A percentile compares a stretch with the other conserved stretches of the same genome.
Conservation (phyloP, 2,888 invertebrate species). For the Serripes groenlandicus region DNA sequence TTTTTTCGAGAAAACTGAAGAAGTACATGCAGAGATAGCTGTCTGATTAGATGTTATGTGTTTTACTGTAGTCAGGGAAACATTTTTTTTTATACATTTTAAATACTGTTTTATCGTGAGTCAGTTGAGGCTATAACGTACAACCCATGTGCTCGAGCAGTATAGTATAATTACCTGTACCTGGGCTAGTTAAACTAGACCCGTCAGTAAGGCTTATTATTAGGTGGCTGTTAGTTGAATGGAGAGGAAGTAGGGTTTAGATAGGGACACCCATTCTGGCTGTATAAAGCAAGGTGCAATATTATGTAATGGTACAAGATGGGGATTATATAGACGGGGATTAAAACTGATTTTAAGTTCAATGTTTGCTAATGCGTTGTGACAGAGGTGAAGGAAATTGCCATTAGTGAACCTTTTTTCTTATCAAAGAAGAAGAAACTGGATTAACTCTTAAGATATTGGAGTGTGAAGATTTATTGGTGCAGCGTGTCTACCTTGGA, state of each 20-base stretch:
- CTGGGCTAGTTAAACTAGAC: background rate
- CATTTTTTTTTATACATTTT: background rate
- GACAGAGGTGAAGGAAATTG: constrained; percentile 8
- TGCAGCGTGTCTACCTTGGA: background rate
- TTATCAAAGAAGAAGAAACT: constrained; percentile 1
- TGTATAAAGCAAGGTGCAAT: background rate
- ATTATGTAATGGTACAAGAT: background rate
- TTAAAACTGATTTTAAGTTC: background rate
- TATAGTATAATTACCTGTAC: background rate
- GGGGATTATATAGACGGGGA: background rate
- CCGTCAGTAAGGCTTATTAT: background rate
- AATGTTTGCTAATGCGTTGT: constrained; percentile 11
- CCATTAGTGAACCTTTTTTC: background rate
- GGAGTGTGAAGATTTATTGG: background rate
- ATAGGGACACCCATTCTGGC: background rate
- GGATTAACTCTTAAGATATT: background rate
- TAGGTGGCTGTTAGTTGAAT: background rate
- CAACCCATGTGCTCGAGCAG: background rate
- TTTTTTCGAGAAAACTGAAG: too few relatives aligned
- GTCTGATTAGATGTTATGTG: background rate
- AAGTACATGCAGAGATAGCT: constrained; percentile 11
- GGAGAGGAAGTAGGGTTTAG: background rate
- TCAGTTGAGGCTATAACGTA: constrained; percentile 16
- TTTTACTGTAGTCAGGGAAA: background rate
- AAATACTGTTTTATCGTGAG: background rate